Percentiles rank a stretch among this genome's conserved stretches.
phyloP scores from a whole-genome alignment of 2,797 vertebrate species.

The Myotis vivesi region DNA sequence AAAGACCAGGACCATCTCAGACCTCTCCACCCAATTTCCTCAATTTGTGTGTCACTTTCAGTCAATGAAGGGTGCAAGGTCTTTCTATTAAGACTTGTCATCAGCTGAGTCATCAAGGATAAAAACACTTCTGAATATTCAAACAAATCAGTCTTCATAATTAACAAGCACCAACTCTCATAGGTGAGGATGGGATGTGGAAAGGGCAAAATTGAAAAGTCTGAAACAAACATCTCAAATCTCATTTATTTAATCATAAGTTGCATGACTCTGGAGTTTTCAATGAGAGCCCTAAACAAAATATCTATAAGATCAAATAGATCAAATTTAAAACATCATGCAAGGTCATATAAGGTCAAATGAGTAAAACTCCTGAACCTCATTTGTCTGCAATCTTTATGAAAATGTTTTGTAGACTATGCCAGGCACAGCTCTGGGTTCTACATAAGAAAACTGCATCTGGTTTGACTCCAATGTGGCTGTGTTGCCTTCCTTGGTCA shows the following conservation, averaged over 20 bases:
- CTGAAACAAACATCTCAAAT: not conserved
- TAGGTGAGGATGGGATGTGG: not conserved
- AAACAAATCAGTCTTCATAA: not conserved
- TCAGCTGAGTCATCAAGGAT: not conserved
- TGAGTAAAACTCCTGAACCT: not conserved
- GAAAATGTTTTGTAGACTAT: not conserved
- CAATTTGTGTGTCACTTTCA: not conserved
- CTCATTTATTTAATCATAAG: not conserved
- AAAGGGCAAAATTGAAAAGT: not conserved
- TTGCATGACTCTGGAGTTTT: not conserved
- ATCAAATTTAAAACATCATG: slow-evolving; percentile 3
- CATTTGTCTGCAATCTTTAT: not conserved
- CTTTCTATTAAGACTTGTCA: not conserved
- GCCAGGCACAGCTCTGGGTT: not conserved
- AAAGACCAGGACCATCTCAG: not conserved
- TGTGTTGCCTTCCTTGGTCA: not conserved
- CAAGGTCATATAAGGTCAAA: not conserved
- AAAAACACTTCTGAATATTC: not conserved
- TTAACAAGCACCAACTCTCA: not conserved
- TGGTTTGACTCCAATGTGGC: not conserved
- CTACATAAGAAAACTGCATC: not conserved
- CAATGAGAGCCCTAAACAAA: not conserved
- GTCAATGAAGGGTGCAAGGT: not conserved
- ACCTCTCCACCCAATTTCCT: not conserved
- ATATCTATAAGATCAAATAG: not conserved